Evolutionary conservation across 2,113 vertebrate species (phyloP).

Genomic region (Ictidomys tridecemlineatus): DNA sequence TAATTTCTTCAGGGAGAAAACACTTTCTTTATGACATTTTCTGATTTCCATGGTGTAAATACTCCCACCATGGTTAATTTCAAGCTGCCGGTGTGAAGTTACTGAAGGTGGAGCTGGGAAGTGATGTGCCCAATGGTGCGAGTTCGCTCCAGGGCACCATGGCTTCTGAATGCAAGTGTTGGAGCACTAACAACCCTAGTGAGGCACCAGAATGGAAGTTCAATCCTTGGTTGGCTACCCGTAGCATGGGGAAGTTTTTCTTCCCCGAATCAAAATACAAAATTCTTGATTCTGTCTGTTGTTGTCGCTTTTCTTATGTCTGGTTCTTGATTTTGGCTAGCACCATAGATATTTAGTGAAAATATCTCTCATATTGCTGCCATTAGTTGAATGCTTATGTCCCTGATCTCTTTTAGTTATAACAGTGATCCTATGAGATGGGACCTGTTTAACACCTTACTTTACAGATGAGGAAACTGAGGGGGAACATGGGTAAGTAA

Average conservation of each 20-base stretch:
- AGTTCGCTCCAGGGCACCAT: not conserved
- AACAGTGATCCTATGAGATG: not conserved
- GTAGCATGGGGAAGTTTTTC: not conserved
- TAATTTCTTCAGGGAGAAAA: not conserved
- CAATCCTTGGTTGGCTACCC: not conserved
- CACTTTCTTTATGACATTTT: not conserved
- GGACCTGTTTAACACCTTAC: not conserved
- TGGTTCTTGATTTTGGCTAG: not conserved
- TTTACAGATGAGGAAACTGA: not conserved
- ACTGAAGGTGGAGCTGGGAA: not conserved
- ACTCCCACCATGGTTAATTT: not conserved
- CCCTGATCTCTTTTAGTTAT: not conserved
- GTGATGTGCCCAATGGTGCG: rapidly evolving
- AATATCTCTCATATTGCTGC: not conserved
- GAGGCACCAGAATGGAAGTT: not conserved
- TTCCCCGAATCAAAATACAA: not conserved
- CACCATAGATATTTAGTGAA: not conserved
- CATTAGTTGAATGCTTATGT: not conserved
- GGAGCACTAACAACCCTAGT: rapidly evolving
- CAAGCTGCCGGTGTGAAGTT: not conserved
- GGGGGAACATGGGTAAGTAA: not conserved
- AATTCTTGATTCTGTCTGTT: not conserved
- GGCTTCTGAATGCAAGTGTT: not conserved
- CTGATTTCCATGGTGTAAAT: not conserved
- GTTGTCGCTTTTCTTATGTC: not conserved